Evolutionary conservation across 2,113 vertebrate genomes (phyloP), one percentile per base, ranked within the genome.

Genomic region (Diadophis punctatus): DNA sequence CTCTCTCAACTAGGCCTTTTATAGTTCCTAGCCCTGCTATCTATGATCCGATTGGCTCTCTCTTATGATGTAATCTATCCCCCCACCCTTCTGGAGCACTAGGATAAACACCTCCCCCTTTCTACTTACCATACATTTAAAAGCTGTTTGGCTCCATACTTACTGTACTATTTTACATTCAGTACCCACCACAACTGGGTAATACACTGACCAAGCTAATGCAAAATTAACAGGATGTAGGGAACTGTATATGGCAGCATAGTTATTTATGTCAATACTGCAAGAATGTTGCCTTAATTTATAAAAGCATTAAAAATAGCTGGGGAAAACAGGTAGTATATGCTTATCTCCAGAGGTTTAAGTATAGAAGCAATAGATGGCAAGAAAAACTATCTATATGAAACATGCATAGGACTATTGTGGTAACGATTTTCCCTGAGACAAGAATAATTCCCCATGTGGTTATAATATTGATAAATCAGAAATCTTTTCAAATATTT

Each of bases 201-300:
- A 89, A 92, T 8, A 91, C 96, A 30, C 97, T 96, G 0, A 18
- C 14, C 30, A 74, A 34, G 60, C 90, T 86, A 9, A 94, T 74
- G 23, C 95, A 93, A 86, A 95, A 95, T 23, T 94, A 23, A 92
- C 95, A 43, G 95, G 95, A 18, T 93, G 48, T 23, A 95, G 34
- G 0, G 94, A 93, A 7, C 89, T 93, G n/a, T 93, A 96, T 25
- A 96, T 92, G 0, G 90, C 95, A 18, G 23, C 25, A 8, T 93
- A 92, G 34, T 20, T 46, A 46, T 55, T 96, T 93, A 8, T 93
- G 93, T 90, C 95, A 96, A 95, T 20, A 87, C 94, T n/a, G 93
- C 92, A 11, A 96, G 49, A 14, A 97, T 87, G 10, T 92, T 92
- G 11, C 90, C 91, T 56, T 96, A 95, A 3, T 90, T 93, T 55